Base-by-base conservation (phyloP, 2,113 vertebrate species). In the Cebidichthys violaceus region DNA sequence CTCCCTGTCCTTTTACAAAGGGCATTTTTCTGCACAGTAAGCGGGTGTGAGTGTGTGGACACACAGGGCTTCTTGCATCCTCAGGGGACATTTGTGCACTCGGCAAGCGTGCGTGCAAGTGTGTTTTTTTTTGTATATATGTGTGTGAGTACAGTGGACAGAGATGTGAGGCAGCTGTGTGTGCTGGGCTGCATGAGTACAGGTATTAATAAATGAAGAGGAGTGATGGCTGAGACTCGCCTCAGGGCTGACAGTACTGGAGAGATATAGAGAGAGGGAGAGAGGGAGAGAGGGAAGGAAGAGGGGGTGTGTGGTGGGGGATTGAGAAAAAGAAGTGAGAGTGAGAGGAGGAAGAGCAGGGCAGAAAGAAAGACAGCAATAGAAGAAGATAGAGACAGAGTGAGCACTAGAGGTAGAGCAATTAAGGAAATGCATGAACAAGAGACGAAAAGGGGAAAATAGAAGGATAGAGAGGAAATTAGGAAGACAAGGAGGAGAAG, bases 11-110 rank as follows among this genome's bases (percentile, higher is more conserved):
- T 94, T 91, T 94, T 64, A 88, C 89, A 92, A 93, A 93, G 92
- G 92, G 91, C 91, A 94, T 94, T 92, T 92, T 94, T 91, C 91
- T 94, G 92, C 93, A 93, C 85, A 75, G 90, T 94, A 94, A 94
- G 93, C 90, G 66, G 62, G 77, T 88, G 87, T 82, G 89, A 91
- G 85, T 70, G 79, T 89, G 88, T 88, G 87, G 89, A 93, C 82
- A 91, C 89, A 84, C 83, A 62, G 76, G 83, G 86, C 86, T 89
- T 71, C 85, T 84, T 66, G 84, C 88, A 76, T 94, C 93, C 92
- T 93, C 55, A 9, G 91, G 90, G 90, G 92, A 91, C 81, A 83
- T 85, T 78, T 88, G 90, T 81, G 83, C 88, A 86, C 75, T 81
- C 45, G 33, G 77, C 68, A 84, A 67, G 65, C 65, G 39, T 68